A percentile compares a stretch with the other conserved stretches of the same genome.
These are phyloP conservation scores for Spodoptera frugiperda DNA, from an alignment of 1,140 invertebrate genomes.

Conservation along the genomic window DNA sequence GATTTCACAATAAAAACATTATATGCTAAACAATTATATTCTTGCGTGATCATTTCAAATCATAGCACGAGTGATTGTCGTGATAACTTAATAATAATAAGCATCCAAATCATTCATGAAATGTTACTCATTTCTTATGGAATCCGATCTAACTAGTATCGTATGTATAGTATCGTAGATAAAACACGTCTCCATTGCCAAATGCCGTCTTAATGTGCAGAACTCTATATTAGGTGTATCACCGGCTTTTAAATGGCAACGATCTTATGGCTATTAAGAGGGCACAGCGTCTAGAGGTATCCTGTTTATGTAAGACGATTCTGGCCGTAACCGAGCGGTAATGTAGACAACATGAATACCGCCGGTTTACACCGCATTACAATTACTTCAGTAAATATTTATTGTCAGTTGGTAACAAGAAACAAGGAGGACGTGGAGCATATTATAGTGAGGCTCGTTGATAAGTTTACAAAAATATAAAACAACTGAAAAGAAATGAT, in stretches of 20 bases:
- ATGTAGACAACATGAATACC: slow-evolving; percentile 9
- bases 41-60: background rate
- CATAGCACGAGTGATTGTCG: background rate
- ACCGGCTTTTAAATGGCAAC: slow-evolving; percentile 6
- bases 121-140: slow-evolving; percentile 2
- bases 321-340: slow-evolving; percentile 41
- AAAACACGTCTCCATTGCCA: background rate
- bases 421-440: background rate
- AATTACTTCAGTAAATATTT: slow-evolving; percentile 21
- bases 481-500: background rate
- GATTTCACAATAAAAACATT: slow-evolving; percentile 19
- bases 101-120: slow-evolving; percentile 19
- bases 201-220: background rate
- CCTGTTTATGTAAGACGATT: slow-evolving; percentile 58
- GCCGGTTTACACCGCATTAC: slow-evolving; percentile 34
- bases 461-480: background rate
- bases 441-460: background rate
- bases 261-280: slow-evolving; percentile 26
- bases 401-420: slow-evolving; percentile 14
- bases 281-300: slow-evolving; percentile 46
- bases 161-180: background rate
- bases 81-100: slow-evolving; percentile 5
- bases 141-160: background rate
- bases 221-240: slow-evolving; percentile 19
- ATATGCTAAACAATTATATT: slow-evolving; percentile 13